Base-by-base conservation (phyloP, 1,140 invertebrate genomes). In the Drosophila cardini region DNA sequence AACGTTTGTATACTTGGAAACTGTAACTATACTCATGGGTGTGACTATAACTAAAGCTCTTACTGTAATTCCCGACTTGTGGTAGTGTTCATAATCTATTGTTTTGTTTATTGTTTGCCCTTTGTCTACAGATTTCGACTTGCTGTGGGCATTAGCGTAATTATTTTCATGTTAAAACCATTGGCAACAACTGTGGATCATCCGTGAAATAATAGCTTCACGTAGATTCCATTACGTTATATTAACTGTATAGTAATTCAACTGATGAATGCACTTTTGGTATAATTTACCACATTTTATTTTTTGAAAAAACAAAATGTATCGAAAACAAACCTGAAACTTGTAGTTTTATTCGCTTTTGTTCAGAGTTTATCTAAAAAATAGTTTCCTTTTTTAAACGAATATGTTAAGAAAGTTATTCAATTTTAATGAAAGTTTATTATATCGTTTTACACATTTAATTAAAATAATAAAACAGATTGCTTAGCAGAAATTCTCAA, bases 131-230 rank as follows among this genome's bases (percentile, higher is more conserved):
- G 56, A 55, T 84, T 69, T 67, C 46, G 52, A 72, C 72, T 68
- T 62, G 38, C 38, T 56, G 11, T 60, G 50, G 62, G 78, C 75
- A 87, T 86, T 87, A 87, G 83, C 83, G 71, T 86, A 67, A 86
- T 86, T 80, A 87, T 85, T 85, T 82, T 50, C 68, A 58, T 86
- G 80, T 76, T 72, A 80, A 71, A 40, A 42, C n/a, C 16, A 46
- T 40, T 45, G 32, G 13, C 69, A 63, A 48, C 34, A 72, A 53
- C 53, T 52, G 43, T 58, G 42, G 72, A 72, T 67, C 55, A 32
- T 50, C 53, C 70, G 86, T 81, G 82, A 86, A 87, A 83, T 80
- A 67, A 71, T 48, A 73, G 83, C 83, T 83, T 83, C 83, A 83
- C 71, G 64, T 63, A 30, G 16, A 15, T 18, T 16, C 18, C 21